Base-by-base conservation (phyloP, 2,113 vertebrate genomes). In the Mixornis gularis region DNA sequence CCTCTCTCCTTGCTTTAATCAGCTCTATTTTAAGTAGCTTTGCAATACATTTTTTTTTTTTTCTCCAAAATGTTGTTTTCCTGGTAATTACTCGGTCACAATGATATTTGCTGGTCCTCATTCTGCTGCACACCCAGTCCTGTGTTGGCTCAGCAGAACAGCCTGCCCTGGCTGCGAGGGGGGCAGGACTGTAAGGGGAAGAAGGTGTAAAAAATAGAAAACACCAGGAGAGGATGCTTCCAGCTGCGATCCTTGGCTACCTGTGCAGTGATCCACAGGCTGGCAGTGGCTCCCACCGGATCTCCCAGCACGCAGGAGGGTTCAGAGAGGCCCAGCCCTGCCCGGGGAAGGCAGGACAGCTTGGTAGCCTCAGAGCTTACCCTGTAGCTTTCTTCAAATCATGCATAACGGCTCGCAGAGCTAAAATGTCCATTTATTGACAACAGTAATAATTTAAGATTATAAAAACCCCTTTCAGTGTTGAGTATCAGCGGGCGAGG, bases 361-460 rank as follows among this genome's bases (percentile, higher is more conserved):
- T 85, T 36, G 26, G 49, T 70, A 9, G 80, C 11, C 77, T 94
- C 68, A 60, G 53, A 79, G 77, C 70, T 86, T 27, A 89, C 90
- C 94, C 91, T 41, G 56, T 65, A 55, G 56, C 66, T 87, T 56
- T 85, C 92, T 96, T 97, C 89, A 96, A 95, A 98, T 84, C 97
- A 96, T 91, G 96, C 94, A 89, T 51, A 90, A 96, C 53, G 52
- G 79, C 93, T 36, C n/a, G 3, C 56, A 81, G 96, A 97, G 97
- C 97, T 94, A 89, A 97, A 97, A 97, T 46, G 92, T 97, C 98
- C 95, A 21, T 98, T 98, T 98, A 97, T 98, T 96, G 95, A 97
- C 96, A 97, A 97, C 97, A 96, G 97, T 97, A 98, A 98, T 98
- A 98, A 98, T 97, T 98, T 98, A 97, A 98, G 97, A 96, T 97